Evolutionary conservation across 2,113 vertebrate species (phyloP), one percentile per base, ranked within the genome.

Genomic region (Orthonyx spaldingii): DNA sequence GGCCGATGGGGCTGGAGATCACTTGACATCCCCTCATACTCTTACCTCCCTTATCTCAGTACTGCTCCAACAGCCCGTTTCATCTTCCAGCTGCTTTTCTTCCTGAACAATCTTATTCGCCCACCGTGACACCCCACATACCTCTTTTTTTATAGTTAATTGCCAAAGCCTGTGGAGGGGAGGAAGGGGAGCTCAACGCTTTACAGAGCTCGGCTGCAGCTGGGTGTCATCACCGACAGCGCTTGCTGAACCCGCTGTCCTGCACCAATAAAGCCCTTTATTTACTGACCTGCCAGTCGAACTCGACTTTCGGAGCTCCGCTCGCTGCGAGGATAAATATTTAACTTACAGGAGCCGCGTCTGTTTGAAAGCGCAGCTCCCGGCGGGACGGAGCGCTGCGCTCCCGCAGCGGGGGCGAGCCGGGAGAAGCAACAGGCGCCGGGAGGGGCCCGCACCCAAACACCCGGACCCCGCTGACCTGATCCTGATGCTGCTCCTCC

Each of bases 121-220:
- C 6, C 21, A 4, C 19, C 1, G 2, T 3, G 5, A 26, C 26
- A 0, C 10, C 35, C 13, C 37, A 14, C 69, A 11, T 1, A 8
- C 8, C 26, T 32, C 32, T 60, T 69, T 15, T 19, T 26, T 63
- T 30, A 18, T 2, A 16, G 47, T 35, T 24, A 39, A 60, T 53
- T 41, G 23, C 7, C 52, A 42, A 9, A 33, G 21, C 13, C 47
- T 1, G 13, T 13, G 4, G 12, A 46, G 32, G 19, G 11, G 7
- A 53, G 22, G 12, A 35, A 32, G 13, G 13, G 8, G 23, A 24
- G 27, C 15, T 52, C 53, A n/a, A 19, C 42, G 12, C 37, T 50
- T 24, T 0, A 4, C 13, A 12, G 69, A 60, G 7, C 55, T 6
- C 6, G 44, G n/a, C 59, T 20, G 60, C 47, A 72, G 14, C 74